Base-by-base conservation (phyloP, 2,113 vertebrate genomes). In the Propithecus coquereli region DNA sequence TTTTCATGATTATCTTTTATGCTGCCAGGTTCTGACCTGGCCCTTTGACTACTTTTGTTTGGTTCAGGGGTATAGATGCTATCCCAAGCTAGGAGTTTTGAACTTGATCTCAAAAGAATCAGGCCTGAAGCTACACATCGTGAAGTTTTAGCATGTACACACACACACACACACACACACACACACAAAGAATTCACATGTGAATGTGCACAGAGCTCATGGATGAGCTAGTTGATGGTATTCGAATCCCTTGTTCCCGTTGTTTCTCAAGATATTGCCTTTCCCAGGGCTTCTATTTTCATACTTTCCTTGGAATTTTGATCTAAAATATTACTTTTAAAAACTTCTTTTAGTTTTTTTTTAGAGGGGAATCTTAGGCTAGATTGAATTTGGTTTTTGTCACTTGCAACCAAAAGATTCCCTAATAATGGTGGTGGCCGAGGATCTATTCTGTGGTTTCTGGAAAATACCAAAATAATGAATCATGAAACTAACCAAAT, bases 371-470 rank as follows among this genome's bases (percentile, higher is more conserved):
- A 68, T 57, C 23, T 45, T 82, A 50, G 30, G 59, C 37, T 40
- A 90, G 40, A 70, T 32, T 90, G 23, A 65, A 9, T 87, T 86
- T 94, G 10, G 10, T 95, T 96, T 92, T 43, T 89, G 23, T 85
- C n/a, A 23, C 27, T 95, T 87, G 8, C 25, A 85, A 79, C 40
- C 43, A 87, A 76, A 82, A 81, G 13, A 85, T 83, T 90, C 32
- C 22, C 45, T 9, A 76, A 45, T 90, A 76, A 94, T 4, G 50
- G 17, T 94, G 8, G 12, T 84, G 18, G 22, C 5, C 8, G 73
- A 32, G 14, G 57, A 84, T 88, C 8, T 93, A 37, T 45, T 85
- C 30, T 84, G 8, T 70, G 57, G 22, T 43, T 91, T 91, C 20
- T 95, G 59, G 52, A 77, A 93, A 95, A 81, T 81, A 59, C 1